Percentiles rank a stretch among this genome's conserved stretches.
These are phyloP conservation scores for Picus viridis DNA, from an alignment of 2,797 vertebrate genomes.

Conservation along the genomic window DNA sequence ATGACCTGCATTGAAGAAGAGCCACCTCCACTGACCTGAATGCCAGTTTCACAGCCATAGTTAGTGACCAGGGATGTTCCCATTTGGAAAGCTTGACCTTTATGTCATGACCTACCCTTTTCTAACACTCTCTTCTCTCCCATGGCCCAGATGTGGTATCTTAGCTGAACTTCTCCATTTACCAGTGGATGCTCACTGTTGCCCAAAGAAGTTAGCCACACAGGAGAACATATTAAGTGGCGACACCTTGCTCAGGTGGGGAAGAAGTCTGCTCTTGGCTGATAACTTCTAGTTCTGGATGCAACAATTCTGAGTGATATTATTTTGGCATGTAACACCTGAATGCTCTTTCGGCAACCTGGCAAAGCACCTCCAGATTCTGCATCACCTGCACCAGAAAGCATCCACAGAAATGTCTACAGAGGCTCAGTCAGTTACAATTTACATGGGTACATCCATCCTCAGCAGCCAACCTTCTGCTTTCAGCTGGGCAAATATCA, in stretches of 20 bases:
- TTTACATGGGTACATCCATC: background rate
- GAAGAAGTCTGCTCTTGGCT: background rate
- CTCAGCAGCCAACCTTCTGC: slow-evolving; percentile 17
- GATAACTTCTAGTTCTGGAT: background rate
- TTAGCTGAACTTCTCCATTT: background rate
- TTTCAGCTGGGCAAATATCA: slow-evolving; percentile 40
- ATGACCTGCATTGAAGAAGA: background rate
- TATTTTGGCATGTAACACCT: background rate
- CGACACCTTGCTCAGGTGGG: background rate
- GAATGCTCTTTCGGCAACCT: background rate
- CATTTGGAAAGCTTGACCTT: background rate
- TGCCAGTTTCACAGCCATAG: background rate
- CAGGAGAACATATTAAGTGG: accelerated
- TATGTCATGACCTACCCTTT: background rate
- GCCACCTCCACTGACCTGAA: background rate
- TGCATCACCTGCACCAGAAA: slow-evolving; percentile 4
- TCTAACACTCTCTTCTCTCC: background rate
- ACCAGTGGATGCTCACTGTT: background rate
- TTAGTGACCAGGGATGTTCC: accelerated
- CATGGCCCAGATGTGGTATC: background rate
- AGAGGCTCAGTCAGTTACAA: background rate
- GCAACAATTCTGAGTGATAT: background rate
- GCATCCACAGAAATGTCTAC: background rate
- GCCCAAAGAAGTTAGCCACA: background rate
- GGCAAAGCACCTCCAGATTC: background rate